phyloP scores from a whole-genome alignment of 2,113 vertebrate genomes.

The Terrapene triunguis region DNA sequence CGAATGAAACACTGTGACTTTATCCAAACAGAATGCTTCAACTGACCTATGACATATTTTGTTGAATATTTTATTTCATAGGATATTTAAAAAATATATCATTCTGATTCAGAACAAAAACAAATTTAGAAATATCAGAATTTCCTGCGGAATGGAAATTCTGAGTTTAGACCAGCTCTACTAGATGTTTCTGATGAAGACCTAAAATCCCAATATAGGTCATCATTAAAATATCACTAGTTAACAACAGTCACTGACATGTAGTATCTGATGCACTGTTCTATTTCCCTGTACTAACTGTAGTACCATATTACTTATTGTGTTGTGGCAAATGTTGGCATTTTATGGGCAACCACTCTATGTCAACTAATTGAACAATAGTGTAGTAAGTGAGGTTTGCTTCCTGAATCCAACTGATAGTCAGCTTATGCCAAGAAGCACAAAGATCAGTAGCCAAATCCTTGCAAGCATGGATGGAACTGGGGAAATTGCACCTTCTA shows the following conservation, averaged over 20 bases:
- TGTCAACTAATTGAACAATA: constrained; percentile 57
- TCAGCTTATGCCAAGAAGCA: constrained; percentile 27
- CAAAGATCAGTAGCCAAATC: not conserved
- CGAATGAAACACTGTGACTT: not conserved
- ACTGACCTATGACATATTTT: not conserved
- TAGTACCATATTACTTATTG: not conserved
- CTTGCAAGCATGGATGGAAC: not conserved
- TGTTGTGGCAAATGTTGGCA: constrained; percentile 36
- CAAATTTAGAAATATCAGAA: not conserved
- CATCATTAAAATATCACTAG: constrained; percentile 56
- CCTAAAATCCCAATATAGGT: constrained; percentile 44
- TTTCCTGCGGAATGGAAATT: not conserved
- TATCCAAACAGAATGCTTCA: not conserved
- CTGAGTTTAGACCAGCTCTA: not conserved
- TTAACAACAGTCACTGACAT: constrained; percentile 62
- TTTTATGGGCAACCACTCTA: constrained; percentile 52
- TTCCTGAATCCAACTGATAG: constrained; percentile 22
- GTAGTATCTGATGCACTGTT: constrained; percentile 19
- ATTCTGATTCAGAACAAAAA: not conserved
- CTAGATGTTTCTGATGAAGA: constrained; percentile 8
- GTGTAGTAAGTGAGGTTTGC: constrained; percentile 14
- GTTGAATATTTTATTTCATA: not conserved
- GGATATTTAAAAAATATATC: not conserved
- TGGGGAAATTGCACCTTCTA: not conserved
- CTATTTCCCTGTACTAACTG: constrained; percentile 13